These are phyloP conservation scores for Hypselothyrea guttata DNA, from an alignment of 2,888 invertebrate species.

Conservation along the genomic window DNA sequence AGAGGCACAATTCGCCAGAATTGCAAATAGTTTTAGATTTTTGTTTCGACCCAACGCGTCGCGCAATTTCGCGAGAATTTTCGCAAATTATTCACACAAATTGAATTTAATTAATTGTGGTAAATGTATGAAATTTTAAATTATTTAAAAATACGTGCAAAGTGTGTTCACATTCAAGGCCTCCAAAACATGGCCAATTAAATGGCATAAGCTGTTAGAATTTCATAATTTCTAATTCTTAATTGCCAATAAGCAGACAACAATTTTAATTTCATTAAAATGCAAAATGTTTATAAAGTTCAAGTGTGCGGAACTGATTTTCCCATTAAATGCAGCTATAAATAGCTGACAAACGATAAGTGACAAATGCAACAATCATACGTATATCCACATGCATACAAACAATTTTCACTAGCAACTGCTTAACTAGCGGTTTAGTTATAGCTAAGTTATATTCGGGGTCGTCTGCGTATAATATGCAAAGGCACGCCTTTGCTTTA, in stretches of 20 bases:
- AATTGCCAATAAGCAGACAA: slow-evolving; percentile 41
- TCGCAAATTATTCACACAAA: slow-evolving; percentile 18
- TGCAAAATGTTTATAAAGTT: slow-evolving; percentile 53
- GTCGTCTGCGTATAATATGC: neutral
- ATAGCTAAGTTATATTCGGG: neutral
- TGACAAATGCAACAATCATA: slow-evolving; percentile 37
- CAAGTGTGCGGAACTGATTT: slow-evolving; percentile 70
- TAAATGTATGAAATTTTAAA: slow-evolving; percentile 36
- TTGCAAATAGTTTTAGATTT: slow-evolving; percentile 61
- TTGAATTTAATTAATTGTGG: slow-evolving; percentile 40
- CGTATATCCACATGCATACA: slow-evolving; percentile 58
- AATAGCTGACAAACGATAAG: slow-evolving; percentile 44
- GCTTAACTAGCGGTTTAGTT: slow-evolving; percentile 7
- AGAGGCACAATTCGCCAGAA: slow-evolving; percentile 47
- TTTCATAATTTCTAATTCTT: slow-evolving; percentile 20
- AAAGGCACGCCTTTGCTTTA: slow-evolving; percentile 9
- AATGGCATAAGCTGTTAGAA: too few species aligned
- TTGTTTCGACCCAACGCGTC: slow-evolving; percentile 56
- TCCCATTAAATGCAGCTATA: slow-evolving; percentile 52
- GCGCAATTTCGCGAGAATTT: slow-evolving; percentile 36
- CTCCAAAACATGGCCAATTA: too few species aligned
- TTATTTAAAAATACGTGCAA: too few species aligned
- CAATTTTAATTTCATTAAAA: slow-evolving; percentile 22
- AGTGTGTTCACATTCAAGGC: too few species aligned
- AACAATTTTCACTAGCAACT: slow-evolving; percentile 17